Evolutionary conservation across 2,797 vertebrate species (phyloP).

Genomic region (Falco rusticolus): DNA sequence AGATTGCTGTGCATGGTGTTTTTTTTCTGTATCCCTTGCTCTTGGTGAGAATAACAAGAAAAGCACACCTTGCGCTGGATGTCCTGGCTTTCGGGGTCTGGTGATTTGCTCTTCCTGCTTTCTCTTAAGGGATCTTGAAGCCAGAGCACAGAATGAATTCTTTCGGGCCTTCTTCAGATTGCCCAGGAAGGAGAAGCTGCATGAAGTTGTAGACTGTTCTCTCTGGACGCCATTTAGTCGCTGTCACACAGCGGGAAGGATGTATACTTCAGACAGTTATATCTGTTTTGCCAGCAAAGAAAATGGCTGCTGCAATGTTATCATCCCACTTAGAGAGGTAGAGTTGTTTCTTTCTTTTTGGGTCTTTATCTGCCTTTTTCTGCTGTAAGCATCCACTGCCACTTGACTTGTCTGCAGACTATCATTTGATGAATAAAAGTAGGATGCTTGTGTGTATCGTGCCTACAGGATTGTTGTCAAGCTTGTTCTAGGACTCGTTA

Average conservation of each 20-base stretch:
- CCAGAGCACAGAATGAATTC: slow-evolving; percentile 89
- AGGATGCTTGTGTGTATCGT: background rate
- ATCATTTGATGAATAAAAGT: background rate
- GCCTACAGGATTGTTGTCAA: background rate
- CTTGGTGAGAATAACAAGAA: background rate
- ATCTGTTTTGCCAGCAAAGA: slow-evolving; percentile 93
- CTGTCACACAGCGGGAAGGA: slow-evolving; percentile 88
- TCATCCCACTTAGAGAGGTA: slow-evolving; percentile 93
- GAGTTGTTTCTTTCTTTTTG: background rate
- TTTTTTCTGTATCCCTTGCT: background rate
- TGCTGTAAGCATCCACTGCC: background rate
- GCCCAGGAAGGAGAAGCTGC: slow-evolving; percentile 86
- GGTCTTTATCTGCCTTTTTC: background rate
- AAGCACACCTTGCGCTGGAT: background rate
- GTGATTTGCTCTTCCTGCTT: background rate
- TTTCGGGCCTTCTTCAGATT: slow-evolving; percentile 93
- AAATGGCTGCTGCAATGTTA: slow-evolving; percentile 86
- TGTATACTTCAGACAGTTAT: slow-evolving; percentile 90
- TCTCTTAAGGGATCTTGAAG: slow-evolving; percentile 87
- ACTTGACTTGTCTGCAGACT: background rate
- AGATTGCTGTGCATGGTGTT: background rate
- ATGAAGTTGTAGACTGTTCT: slow-evolving; percentile 84
- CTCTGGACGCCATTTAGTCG: slow-evolving; percentile 95
- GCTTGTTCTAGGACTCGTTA: background rate
- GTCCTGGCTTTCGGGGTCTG: background rate